Conservation (phyloP, 2,797 vertebrate species). For the Emys orbicularis region DNA sequence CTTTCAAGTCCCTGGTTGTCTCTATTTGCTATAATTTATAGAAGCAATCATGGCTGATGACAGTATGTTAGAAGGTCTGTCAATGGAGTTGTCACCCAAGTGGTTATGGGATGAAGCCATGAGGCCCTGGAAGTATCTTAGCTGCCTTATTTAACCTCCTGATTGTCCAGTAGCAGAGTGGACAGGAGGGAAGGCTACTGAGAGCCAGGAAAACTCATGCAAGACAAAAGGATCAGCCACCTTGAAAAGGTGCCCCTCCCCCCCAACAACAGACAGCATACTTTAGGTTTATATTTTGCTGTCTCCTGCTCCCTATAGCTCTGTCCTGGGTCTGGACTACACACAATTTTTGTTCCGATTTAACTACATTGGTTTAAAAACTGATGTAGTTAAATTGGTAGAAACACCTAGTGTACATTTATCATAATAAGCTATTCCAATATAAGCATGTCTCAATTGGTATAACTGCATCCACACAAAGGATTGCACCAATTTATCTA, state of each 20-base stretch:
- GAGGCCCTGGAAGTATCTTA: slow-evolving; percentile 45
- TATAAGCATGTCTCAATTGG: neutral
- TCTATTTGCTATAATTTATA: slow-evolving; percentile 24
- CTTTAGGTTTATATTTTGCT: neutral
- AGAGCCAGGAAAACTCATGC: slow-evolving; percentile 40
- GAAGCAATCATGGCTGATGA: neutral
- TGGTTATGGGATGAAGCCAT: slow-evolving; percentile 29
- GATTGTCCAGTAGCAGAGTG: slow-evolving; percentile 28
- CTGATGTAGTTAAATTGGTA: neutral
- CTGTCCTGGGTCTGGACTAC: neutral
- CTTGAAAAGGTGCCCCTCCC: neutral
- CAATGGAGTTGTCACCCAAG: slow-evolving; percentile 1
- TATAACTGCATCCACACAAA: neutral
- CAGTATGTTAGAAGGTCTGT: neutral
- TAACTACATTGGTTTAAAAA: neutral
- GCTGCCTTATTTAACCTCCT: slow-evolving; percentile 35
- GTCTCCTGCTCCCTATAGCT: neutral
- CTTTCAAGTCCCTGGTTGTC: neutral
- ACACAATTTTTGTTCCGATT: neutral
- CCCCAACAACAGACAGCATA: neutral
- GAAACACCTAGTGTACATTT: neutral
- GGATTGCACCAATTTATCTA: neutral
- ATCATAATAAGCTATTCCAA: neutral
- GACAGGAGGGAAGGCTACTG: slow-evolving; percentile 22
- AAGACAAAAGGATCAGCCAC: neutral